A percentile compares a stretch with the other conserved stretches of the same genome.
phyloP scores from a whole-genome alignment of 2,113 vertebrate genomes.

The Erythrocercus mccallii region DNA sequence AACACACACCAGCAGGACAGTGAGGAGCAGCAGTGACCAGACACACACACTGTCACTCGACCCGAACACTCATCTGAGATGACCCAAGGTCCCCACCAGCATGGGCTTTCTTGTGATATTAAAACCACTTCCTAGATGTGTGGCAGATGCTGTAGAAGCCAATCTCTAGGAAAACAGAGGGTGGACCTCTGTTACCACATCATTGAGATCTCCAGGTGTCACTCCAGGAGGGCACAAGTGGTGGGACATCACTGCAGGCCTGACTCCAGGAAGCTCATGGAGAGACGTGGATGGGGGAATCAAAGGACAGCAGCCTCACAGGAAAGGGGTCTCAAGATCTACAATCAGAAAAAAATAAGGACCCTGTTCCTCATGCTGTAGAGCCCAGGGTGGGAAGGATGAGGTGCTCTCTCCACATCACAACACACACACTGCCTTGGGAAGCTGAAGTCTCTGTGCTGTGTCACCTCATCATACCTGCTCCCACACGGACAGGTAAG shows the following conservation, averaged over 20 bases:
- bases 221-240: accelerated
- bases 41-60: accelerated
- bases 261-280: accelerated
- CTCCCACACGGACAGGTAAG: neutral
- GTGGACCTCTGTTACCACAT: neutral
- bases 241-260: neutral
- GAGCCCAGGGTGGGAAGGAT: neutral
- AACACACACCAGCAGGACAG: neutral
- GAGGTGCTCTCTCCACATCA: neutral
- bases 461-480: accelerated
- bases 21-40: neutral
- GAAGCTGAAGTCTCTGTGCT: neutral
- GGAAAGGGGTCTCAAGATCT: neutral
- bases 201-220: neutral
- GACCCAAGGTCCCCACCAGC: neutral
- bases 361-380: neutral
- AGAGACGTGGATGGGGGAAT: neutral
- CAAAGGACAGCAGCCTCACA: neutral
- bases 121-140: neutral
- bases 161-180: neutral
- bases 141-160: neutral
- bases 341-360: accelerated
- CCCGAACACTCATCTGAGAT: neutral
- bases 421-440: neutral
- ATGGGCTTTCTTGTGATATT: accelerated